phyloP scores from a whole-genome alignment of 2,888 invertebrate genomes.

The Chymomyza fuscimana region DNA sequence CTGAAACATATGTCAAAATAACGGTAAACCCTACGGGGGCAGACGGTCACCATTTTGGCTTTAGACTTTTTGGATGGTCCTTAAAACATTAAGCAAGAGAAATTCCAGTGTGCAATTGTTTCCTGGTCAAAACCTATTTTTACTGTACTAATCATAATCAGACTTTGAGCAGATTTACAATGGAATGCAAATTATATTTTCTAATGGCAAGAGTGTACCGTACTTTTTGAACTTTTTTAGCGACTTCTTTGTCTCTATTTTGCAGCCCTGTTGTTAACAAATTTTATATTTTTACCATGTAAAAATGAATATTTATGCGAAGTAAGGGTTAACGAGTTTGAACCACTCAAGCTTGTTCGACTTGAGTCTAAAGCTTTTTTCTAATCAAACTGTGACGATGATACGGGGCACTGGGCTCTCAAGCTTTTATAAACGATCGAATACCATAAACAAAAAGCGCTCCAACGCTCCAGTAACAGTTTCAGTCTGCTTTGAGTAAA shows the following conservation, averaged over 20 bases:
- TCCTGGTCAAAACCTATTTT: no score
- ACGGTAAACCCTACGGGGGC: no score
- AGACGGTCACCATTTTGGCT: no score
- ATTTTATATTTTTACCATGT: not conserved
- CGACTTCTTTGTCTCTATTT: not conserved
- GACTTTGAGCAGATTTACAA: no score
- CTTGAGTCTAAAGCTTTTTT: not conserved
- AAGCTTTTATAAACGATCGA: constrained; percentile 6
- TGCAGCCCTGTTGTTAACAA: not conserved
- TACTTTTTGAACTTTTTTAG: no score
- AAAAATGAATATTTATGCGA: not conserved
- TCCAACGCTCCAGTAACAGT: not conserved
- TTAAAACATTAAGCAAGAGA: no score
- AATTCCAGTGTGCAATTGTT: no score
- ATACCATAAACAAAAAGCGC: not conserved
- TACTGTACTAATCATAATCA: no score
- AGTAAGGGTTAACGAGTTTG: not conserved
- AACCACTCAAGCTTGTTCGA: not conserved
- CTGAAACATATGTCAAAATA: no score
- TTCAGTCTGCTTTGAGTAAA: not conserved
- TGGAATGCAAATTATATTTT: no score
- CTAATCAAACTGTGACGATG: not conserved
- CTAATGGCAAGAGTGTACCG: no score
- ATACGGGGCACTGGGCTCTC: not conserved
- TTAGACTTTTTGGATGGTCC: no score